phyloP scores from a whole-genome alignment of 1,140 invertebrate species.

The Tetragonula clypearis region DNA sequence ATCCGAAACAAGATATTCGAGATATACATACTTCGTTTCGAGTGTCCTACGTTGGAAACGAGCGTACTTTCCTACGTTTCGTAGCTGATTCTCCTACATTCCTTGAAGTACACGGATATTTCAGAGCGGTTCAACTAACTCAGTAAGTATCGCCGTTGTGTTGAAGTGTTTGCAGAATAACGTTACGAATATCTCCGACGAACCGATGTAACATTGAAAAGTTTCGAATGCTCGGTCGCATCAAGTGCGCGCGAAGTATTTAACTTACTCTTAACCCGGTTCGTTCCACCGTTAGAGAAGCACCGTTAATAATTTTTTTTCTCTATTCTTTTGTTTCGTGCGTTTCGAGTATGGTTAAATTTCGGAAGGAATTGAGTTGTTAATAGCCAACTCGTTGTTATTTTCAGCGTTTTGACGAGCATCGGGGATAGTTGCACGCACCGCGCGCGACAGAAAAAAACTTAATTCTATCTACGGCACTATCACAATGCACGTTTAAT shows the following conservation, averaged over 20 bases:
- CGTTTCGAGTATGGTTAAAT: neutral
- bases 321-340: neutral
- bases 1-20: too few species aligned
- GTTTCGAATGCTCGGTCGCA: neutral
- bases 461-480: slow-evolving; percentile 4
- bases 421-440: too few species aligned
- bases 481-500: slow-evolving; percentile 14
- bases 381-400: neutral
- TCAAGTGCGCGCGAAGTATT: slow-evolving; percentile 3
- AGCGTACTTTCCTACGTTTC: neutral
- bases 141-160: neutral
- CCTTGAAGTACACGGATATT: neutral
- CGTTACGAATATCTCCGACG: neutral
- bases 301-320: slow-evolving; percentile 9
- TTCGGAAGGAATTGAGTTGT: slow-evolving; percentile 3
- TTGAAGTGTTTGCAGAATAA: slow-evolving; percentile 15
- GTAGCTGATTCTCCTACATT: neutral
- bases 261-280: neutral
- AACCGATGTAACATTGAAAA: slow-evolving; percentile 3
- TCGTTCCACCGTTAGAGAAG: neutral
- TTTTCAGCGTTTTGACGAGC: neutral
- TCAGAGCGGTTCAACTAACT: neutral
- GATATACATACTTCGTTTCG: neutral
- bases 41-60: neutral
- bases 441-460: neutral